Evolutionary conservation across 2,888 invertebrate genomes (phyloP), one percentile per base, ranked within the genome.

Genomic region (Macaria liturata): DNA sequence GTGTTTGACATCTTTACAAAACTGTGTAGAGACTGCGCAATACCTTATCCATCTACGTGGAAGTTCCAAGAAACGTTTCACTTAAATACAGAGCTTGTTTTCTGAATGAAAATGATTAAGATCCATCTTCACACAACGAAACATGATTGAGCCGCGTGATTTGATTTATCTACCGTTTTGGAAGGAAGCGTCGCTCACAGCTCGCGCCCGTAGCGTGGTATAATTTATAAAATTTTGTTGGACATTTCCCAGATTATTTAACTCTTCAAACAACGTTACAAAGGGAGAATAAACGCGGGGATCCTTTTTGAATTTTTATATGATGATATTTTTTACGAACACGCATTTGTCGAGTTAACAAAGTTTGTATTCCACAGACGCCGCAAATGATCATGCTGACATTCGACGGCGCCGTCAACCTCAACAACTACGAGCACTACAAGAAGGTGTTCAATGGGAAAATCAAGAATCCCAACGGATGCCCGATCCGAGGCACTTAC

Each of bases 311-410:
- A 56, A 56, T 61, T 63, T 58, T 56, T 49, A 54, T 49, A 54
- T 49, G 45, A 53, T 40, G 40, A 57, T 54, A 61, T 61, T 57
- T 48, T 61, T 48, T 40, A 43, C 32, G 52, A 44, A n/a, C 48
- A 46, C 54, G 54, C 52, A 48, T 58, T 56, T 48, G 9, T 58
- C 30, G 55, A 53, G 48, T 46, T 61, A 62, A 59, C 54, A 61
- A 56, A 46, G 56, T 63, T 57, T 42, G 39, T 57, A 44, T 50
- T 61, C 62, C 53, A 54, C 92, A 98, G 97, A 96, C 96, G 43
- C 98, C 98, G 5, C 98, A 98, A 93, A 97, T 98, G 94, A 96
- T 98, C 72, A 86, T 98, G 77, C 86, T 98, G 74, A 98, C 98
- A 44, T 98, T 98, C 82, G 98, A 98, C 82, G 98, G 98, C 52